These are phyloP conservation scores for Archocentrus centrarchus DNA, from an alignment of 2,113 vertebrate species.

Conservation along the genomic window DNA sequence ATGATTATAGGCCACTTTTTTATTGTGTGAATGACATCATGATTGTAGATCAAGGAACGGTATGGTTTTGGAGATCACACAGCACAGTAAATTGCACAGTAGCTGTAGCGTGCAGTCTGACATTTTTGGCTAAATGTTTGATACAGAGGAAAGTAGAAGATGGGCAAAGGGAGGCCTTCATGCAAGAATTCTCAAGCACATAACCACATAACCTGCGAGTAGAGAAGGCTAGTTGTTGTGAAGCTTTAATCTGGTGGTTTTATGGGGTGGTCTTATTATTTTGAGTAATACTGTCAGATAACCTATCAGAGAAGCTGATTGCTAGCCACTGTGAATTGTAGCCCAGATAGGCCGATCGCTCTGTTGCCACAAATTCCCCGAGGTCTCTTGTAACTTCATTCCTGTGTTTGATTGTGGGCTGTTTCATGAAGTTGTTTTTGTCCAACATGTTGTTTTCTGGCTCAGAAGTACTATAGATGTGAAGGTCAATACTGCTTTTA, in stretches of 20 bases:
- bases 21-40: conserved; percentile 71
- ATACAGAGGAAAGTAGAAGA: conserved; percentile 42
- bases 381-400: conserved; percentile 11
- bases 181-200: conserved; percentile 2
- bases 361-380: background rate
- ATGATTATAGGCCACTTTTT: conserved; percentile 65
- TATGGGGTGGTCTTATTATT: conserved; percentile 66
- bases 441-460: background rate
- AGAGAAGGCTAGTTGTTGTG: background rate
- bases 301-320: conserved; percentile 51
- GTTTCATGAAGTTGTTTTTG: conserved; percentile 9
- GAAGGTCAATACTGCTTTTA: background rate
- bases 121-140: conserved; percentile 43
- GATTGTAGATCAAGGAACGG: conserved; percentile 56
- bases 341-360: conserved; percentile 13
- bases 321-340: conserved; percentile 42
- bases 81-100: conserved; percentile 45
- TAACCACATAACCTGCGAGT: background rate
- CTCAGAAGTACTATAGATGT: background rate
- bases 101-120: conserved; percentile 52
- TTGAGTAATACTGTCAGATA: conserved; percentile 60
- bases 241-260: conserved; percentile 24
- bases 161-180: conserved; percentile 27
- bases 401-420: background rate
- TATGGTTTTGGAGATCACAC: conserved; percentile 49